Evolutionary conservation across 2,888 invertebrate species (phyloP), one percentile per base, ranked within the genome.

Genomic region (Cephus pulcher): DNA sequence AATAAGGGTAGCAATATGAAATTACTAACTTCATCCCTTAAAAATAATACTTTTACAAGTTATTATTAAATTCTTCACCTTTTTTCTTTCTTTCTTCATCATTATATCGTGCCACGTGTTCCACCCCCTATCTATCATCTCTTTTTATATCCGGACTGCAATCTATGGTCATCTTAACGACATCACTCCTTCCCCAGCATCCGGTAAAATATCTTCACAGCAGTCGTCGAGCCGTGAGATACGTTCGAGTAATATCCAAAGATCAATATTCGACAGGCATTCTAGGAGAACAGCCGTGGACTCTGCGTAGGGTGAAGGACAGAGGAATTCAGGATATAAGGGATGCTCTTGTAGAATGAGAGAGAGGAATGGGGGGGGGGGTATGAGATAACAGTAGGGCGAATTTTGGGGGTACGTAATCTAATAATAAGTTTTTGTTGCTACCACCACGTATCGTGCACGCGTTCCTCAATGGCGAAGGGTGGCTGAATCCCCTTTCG

Each of bases 371-470:
- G 35, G 37, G 33, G 35, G 34, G 33, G 69, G 34, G 77, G 75
- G 56, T 73, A 78, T 35, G 77, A 74, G n/a, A 34, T 71, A 33
- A 33, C 71, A 33, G 71, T 71, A 3, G 32, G 71, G 71, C 80
- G 80, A 83, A 81, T 82, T 80, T 80, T 78, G 74, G 81, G 86
- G 87, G 85, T 86, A 85, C 86, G 86, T 89, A 90, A 91, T 91
- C 91, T 90, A 91, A 91, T 91, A 91, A 91, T 89, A 87, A 89
- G 87, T 89, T 91, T 90, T 90, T 88, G 89, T 89, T 83, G 83
- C 80, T 73, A 77, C 77, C 75, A 77, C 80, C 86, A 86, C 88
- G 86, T 89, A 88, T 86, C 86, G 84, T 81, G 86, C 88, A 88
- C 89, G 86, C 88, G 89, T 86, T 86, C 82, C 82, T 84, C 83